Conservation (phyloP, 2,888 invertebrate species). For the Chironomus riparius region DNA sequence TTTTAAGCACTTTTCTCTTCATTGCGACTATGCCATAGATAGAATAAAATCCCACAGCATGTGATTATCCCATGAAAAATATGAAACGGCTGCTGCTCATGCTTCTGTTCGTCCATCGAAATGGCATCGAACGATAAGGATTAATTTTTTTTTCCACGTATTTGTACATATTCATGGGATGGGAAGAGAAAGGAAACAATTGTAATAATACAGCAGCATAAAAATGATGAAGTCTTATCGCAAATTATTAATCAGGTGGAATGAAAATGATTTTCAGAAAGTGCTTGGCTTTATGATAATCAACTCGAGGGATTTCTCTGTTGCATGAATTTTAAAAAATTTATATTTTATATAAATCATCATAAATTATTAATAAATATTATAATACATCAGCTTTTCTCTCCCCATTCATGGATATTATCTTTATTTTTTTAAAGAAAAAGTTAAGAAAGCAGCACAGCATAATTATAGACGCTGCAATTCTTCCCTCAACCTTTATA, state of each 20-base stretch:
- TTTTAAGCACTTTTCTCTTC: background rate
- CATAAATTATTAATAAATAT: constrained; percentile 23
- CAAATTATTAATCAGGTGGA: constrained; percentile 1
- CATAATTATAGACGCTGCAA: constrained; percentile 16
- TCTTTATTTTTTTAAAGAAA: too few species aligned
- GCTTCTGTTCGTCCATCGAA: background rate
- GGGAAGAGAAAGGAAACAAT: background rate
- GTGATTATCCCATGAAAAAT: constrained; percentile 13
- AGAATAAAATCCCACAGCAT: background rate
- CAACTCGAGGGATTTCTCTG: background rate
- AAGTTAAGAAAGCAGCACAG: background rate
- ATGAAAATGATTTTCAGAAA: background rate
- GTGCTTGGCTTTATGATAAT: background rate
- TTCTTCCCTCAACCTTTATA: background rate
- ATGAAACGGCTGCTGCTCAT: background rate
- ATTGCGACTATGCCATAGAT: background rate
- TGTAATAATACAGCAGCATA: background rate
- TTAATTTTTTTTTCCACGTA: background rate
- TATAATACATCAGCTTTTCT: background rate
- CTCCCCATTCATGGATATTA: background rate
- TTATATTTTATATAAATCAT: background rate
- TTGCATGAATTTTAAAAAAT: background rate
- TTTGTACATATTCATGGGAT: background rate
- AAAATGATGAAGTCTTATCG: background rate
- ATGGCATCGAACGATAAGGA: background rate